These are phyloP conservation scores for Megaptera novaeangliae DNA, from an alignment of 2,113 vertebrate genomes.

Conservation along the genomic window DNA sequence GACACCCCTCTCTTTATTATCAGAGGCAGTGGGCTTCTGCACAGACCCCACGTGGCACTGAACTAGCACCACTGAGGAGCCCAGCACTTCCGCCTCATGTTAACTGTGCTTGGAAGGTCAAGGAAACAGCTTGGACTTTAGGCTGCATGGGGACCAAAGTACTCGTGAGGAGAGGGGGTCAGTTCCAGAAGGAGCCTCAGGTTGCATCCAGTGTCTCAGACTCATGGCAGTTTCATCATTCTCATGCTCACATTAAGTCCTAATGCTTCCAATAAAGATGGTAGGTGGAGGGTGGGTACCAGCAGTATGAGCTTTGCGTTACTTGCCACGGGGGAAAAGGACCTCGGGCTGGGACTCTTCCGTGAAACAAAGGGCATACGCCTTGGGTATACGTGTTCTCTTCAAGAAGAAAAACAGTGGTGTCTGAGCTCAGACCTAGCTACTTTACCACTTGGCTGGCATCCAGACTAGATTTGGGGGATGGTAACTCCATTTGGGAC, in stretches of 20 bases:
- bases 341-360: not conserved
- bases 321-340: not conserved
- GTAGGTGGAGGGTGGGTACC: not conserved
- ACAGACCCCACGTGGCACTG: not conserved
- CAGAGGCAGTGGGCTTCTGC: not conserved
- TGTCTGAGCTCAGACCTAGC: not conserved
- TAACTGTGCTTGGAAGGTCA: not conserved
- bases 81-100: not conserved
- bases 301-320: not conserved
- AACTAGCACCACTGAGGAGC: accelerated
- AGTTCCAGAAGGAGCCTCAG: not conserved
- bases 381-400: not conserved
- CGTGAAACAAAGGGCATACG: not conserved
- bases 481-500: not conserved
- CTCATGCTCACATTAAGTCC: not conserved
- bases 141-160: not conserved
- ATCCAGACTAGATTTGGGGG: not conserved
- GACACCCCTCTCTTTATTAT: not conserved
- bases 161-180: not conserved
- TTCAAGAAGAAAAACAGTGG: not conserved
- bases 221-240: not conserved
- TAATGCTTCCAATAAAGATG: not conserved
- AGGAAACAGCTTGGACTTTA: not conserved
- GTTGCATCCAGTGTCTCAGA: not conserved
- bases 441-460: not conserved